phyloP scores from a whole-genome alignment of 2,113 vertebrate species.

The Brachirus orientalis region DNA sequence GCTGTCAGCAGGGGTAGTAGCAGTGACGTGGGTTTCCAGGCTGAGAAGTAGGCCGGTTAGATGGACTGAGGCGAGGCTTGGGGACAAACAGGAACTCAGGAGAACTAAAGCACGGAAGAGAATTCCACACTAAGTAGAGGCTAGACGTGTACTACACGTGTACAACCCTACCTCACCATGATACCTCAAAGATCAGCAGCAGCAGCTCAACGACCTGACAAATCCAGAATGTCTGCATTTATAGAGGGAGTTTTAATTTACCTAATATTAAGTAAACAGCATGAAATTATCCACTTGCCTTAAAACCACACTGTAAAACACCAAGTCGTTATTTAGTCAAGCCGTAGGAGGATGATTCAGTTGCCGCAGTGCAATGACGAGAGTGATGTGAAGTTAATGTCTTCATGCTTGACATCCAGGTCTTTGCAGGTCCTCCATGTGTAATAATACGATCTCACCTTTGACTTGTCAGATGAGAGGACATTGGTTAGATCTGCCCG shows the following conservation, averaged over 20 bases:
- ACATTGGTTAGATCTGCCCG: background rate
- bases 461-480: background rate
- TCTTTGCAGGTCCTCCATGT: background rate
- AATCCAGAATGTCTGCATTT: background rate
- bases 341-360: background rate
- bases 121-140: no score
- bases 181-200: background rate
- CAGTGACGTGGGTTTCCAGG: no score
- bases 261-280: no score
- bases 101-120: no score
- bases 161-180: no score
- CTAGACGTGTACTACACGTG: no score
- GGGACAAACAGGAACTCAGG: no score
- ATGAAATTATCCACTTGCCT: background rate
- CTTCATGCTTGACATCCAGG: background rate
- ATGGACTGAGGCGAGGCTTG: no score
- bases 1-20: no score
- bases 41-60: no score
- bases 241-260: conserved; percentile 30
- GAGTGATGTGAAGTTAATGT: background rate
- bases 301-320: background rate
- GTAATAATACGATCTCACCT: background rate
- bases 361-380: background rate
- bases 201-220: conserved; percentile 13
- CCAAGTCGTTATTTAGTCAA: background rate